Conservation (phyloP, 2,888 invertebrate species). For the Dryocosmus kuriphilus region DNA sequence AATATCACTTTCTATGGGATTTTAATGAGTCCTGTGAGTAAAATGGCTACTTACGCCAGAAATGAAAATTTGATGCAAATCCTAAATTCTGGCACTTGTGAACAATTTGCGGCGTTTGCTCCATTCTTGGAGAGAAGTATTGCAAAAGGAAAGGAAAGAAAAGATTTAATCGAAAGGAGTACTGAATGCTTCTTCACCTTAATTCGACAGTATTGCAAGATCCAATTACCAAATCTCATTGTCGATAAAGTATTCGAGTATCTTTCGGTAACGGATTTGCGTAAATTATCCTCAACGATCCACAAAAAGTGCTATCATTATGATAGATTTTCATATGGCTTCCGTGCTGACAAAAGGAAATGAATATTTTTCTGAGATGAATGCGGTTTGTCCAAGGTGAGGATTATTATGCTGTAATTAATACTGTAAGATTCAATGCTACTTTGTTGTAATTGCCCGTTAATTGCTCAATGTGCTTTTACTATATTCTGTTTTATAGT, state of each 20-base stretch:
- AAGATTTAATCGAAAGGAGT: background rate
- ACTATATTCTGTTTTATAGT: too few species aligned
- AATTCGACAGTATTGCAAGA: background rate
- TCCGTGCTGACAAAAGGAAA: background rate
- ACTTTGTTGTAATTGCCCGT: too few species aligned
- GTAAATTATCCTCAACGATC: background rate
- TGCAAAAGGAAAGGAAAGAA: background rate
- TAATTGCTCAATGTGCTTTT: too few species aligned
- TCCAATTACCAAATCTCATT: background rate
- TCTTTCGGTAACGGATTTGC: background rate
- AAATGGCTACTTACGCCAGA: too few species aligned
- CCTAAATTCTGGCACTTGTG: background rate
- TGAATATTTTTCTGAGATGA: background rate
- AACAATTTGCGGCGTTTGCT: background rate
- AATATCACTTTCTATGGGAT: too few species aligned
- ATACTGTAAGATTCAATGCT: too few species aligned
- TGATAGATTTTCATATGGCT: background rate
- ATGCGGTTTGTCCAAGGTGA: too few species aligned
- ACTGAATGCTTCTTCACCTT: background rate
- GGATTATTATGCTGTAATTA: too few species aligned
- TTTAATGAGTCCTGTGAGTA: too few species aligned
- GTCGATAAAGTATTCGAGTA: conserved; percentile 9
- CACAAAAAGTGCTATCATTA: background rate
- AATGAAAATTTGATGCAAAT: background rate
- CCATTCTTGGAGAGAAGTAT: background rate